These are phyloP conservation scores for Colletes collaris DNA, from an alignment of 2,888 invertebrate genomes.

Conservation along the genomic window DNA sequence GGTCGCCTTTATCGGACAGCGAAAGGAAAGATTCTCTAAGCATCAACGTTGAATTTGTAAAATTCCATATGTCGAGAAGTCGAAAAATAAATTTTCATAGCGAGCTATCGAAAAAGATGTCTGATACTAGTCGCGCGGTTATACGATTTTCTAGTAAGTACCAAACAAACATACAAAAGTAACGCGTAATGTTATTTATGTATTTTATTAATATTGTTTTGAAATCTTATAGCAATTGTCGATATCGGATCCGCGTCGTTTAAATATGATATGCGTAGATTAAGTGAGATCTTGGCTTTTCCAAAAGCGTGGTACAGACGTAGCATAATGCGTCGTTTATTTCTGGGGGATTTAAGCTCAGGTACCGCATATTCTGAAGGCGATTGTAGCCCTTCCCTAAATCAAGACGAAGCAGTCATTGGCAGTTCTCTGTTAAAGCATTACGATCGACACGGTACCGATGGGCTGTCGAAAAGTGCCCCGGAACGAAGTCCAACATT, in stretches of 20 bases:
- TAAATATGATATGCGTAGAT: slow-evolving; percentile 98
- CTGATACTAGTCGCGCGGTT: slow-evolving; percentile 92
- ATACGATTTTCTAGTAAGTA: slow-evolving; percentile 94
- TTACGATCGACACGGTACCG: slow-evolving; percentile 75
- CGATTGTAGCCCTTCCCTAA: slow-evolving; percentile 78
- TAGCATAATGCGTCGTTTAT: slow-evolving; percentile 95
- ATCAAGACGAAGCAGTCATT: slow-evolving; percentile 79
- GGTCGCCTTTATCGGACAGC: slow-evolving; percentile 93
- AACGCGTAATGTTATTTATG: too few relatives aligned
- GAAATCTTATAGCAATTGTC: slow-evolving; percentile 88
- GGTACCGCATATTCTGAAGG: slow-evolving; percentile 83
- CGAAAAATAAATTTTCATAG: slow-evolving; percentile 92
- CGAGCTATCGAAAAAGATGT: slow-evolving; percentile 81
- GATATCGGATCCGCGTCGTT: slow-evolving; percentile 98
- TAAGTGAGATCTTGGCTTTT: slow-evolving; percentile 98
- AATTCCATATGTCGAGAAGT: slow-evolving; percentile 96
- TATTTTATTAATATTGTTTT: slow-evolving; percentile 6
- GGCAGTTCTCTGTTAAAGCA: slow-evolving; percentile 80
- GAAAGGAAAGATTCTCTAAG: slow-evolving; percentile 98
- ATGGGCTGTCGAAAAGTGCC: slow-evolving; percentile 76
- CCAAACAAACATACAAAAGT: background rate
- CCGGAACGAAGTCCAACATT: slow-evolving; percentile 81
- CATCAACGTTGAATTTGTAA: slow-evolving; percentile 98
- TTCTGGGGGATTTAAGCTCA: slow-evolving; percentile 95
- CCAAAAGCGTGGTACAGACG: slow-evolving; percentile 99